Evolutionary conservation across 2,113 vertebrate genomes (phyloP), one percentile per base, ranked within the genome.

Genomic region (Poeciliopsis occidentalis): DNA sequence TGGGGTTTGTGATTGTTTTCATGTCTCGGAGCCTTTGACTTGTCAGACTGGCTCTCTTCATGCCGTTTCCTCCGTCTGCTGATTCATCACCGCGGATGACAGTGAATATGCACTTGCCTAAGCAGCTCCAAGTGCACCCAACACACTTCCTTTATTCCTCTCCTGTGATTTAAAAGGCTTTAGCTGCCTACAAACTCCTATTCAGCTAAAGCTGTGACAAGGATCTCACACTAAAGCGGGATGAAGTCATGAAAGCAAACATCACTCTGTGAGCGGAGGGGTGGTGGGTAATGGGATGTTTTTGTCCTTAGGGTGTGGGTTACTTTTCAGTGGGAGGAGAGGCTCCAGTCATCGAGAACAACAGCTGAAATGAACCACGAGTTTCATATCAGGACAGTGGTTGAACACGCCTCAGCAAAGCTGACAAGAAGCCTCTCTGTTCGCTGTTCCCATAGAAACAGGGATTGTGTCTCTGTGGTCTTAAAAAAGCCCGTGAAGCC

Each of bases 391-490:
- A 65, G 76, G 70, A 78, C 73, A 79, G 66, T 70, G 67, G 60
- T 81, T 82, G 75, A 66, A 47, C 79, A 79, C 74, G 4, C 81
- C 85, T 86, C 69, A 57, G 19, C 77, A 54, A 75, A 76, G 69
- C 85, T 81, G 67, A 88, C 76, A 84, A 86, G 71, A 80, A 60
- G 69, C 64, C 83, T 78, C 71, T 89, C 78, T 85, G 79, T 87
- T 80, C 74, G 1, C 81, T 72, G 92, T 94, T 93, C 78, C 92
- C 84, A 91, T 93, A 85, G 91, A 85, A 91, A 93, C 92, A 84
- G 34, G 82, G 77, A 71, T 64, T 60, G 76, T 75, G 75, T 83
- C 73, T 84, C 73, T 80, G 71, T 83, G 63, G 76, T 77, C 64
- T 69, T 88, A 70, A 57, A 57, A 47, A 73, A 73, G 69, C 27